Base-by-base conservation (phyloP, 1,140 invertebrate species). In the Drosophila repletoides region DNA sequence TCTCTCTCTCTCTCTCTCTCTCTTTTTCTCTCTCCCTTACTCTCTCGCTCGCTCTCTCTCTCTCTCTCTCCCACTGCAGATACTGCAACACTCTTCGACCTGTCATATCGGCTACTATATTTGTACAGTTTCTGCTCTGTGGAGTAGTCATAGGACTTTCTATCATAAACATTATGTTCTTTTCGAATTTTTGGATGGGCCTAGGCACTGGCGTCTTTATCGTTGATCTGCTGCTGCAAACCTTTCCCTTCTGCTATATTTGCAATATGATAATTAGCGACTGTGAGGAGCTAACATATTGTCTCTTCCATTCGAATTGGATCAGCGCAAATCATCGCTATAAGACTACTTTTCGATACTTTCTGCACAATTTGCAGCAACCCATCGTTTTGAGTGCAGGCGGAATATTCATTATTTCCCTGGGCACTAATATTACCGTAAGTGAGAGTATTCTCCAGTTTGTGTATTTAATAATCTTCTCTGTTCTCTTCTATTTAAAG, bases 241-340 rank as follows among this genome's bases (percentile, higher is more conserved):
- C 79, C 0, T 84, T 72, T 34, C 79, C 79, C 6, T 49, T 83
- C 1, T 83, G 77, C 48, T 83, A 74, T n/a, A 29, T 83, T 1
- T 83, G 79, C 53, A 68, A 83, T 10, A 6, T 60, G 14, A 43
- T 83, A 0, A 31, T 46, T 2, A 49, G 56, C 0, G 77, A 84
- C 29, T 72, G 70, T 40, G 56, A 71, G 1, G 45, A 77, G 0
- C 59, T 84, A 0, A 19, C 74, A 1, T 22, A 71, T n/a, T 22
- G 41, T 31, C 40, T 83, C 0, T 83, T 83, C 31, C 65, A 83
- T 10, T 83, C 79, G 2, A 61, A 83, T 43, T 83, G 79, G 79
- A 48, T 58, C 3, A 6, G 15, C 1, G 77, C 73, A 1, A 14
- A 36, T 52, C 65, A 48, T 0, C 36, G 26, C 1, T 83, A 83